Evolutionary conservation across 2,888 invertebrate genomes (phyloP).

Genomic region (Tipula vernalis): DNA sequence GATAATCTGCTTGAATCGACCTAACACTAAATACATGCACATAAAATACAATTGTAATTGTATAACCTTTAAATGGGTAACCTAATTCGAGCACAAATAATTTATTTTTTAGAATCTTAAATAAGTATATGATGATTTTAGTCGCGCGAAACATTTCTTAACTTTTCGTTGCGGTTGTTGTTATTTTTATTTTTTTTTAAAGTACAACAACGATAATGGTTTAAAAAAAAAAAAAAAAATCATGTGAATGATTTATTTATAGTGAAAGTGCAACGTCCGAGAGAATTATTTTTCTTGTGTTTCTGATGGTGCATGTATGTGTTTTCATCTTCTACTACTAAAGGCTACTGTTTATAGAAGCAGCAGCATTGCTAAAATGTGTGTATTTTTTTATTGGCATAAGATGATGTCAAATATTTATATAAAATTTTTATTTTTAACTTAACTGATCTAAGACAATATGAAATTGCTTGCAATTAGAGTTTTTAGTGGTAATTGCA

Average conservation of each 20-base stretch:
- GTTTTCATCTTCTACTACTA: neutral
- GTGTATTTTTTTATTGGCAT: neutral
- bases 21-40: too few relatives aligned
- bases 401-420: neutral
- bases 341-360: neutral
- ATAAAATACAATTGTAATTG: too few relatives aligned
- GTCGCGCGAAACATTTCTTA: neutral
- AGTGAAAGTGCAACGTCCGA: neutral
- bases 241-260: neutral
- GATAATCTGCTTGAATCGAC: too few relatives aligned
- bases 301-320: neutral
- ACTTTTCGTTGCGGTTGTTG: neutral
- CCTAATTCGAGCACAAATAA: neutral
- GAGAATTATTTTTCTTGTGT: neutral
- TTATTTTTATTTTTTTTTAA: neutral
- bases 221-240: neutral
- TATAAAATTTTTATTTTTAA: neutral
- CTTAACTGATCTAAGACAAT: slow-evolving; percentile 4
- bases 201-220: neutral
- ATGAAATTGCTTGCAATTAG: neutral
- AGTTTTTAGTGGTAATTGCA: neutral
- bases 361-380: neutral
- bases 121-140: neutral
- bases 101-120: neutral
- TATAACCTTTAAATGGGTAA: neutral